A percentile compares a stretch with the other conserved stretches of the same genome.
These are phyloP conservation scores for Spilogale gracilis DNA, from an alignment of 2,113 vertebrate genomes.

Conservation along the genomic window DNA sequence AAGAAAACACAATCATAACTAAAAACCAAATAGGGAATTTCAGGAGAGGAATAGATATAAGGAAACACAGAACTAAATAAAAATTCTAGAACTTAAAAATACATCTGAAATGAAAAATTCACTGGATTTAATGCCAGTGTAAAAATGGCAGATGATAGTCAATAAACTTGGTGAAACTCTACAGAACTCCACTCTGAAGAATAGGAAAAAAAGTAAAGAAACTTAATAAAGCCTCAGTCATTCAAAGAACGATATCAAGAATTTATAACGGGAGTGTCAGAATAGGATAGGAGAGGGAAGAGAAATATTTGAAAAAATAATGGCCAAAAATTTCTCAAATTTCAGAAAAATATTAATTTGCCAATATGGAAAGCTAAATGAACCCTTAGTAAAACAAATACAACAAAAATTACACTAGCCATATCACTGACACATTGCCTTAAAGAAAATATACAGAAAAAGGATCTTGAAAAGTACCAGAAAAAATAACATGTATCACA, in stretches of 20 bases:
- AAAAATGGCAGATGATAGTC: neutral
- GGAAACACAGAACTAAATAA: neutral
- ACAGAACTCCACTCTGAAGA: neutral
- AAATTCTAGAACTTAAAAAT: neutral
- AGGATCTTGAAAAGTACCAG: neutral
- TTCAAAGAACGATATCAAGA: neutral
- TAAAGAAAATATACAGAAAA: slow-evolving; percentile 22
- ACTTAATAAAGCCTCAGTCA: neutral
- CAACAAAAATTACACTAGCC: neutral
- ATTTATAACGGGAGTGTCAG: neutral
- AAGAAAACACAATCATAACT: neutral
- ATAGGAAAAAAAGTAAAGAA: neutral
- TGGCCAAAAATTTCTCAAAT: neutral
- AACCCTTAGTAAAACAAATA: neutral
- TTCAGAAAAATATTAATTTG: slow-evolving; percentile 10
- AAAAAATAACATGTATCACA: neutral
- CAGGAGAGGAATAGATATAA: neutral
- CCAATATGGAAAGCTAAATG: neutral
- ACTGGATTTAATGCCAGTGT: neutral
- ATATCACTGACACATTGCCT: neutral
- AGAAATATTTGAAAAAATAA: slow-evolving; percentile 10
- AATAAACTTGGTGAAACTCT: neutral
- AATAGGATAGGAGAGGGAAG: neutral
- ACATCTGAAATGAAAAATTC: neutral
- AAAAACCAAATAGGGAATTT: neutral